Evolutionary conservation across 2,797 vertebrate species (phyloP), one percentile per base, ranked within the genome.

Genomic region (Helarctos malayanus): DNA sequence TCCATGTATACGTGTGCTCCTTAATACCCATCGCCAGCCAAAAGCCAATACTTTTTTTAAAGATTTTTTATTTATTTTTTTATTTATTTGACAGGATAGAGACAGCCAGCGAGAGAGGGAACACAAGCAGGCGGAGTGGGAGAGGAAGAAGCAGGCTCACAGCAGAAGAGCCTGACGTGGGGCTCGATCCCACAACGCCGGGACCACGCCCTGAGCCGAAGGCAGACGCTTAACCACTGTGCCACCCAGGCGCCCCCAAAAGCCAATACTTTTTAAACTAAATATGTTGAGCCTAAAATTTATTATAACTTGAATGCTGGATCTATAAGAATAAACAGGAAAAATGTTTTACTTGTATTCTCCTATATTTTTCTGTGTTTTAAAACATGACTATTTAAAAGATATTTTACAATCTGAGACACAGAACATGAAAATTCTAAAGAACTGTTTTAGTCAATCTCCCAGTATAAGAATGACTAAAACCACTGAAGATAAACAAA

Each of bases 321-420:
- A 54, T 57, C 38, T 7, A 45, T 61, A 87, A 57, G 16, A 89
- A 82, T 45, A 61, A 75, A 56, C 2, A 25, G 32, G 16, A 81
- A 93, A 87, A 47, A 71, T 68, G 4, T 27, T 89, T 81, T 76
- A 57, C 10, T 71, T 94, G 21, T 65, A 94, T 94, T 56, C 4
- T 61, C 27, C 59, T 89, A 25, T 68, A 47, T 59, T 71, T 95
- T 76, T 56, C 35, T 56, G 9, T 68, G 13, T 68, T 91, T 93
- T 91, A 81, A 91, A 84, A 87, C 21, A 73, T 41, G 13, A 12
- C 3, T 23, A 92, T 56, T 83, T 84, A 81, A 94, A 85, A 68
- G 10, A 1, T 32, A 49, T 52, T 94, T 93, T 91, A 57, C 1
- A 76, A 47, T 56, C 38, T 91, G 35, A 92, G 41, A 47, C 41